Conservation (phyloP, 2,113 vertebrate genomes). For the Labeo rohita region DNA sequence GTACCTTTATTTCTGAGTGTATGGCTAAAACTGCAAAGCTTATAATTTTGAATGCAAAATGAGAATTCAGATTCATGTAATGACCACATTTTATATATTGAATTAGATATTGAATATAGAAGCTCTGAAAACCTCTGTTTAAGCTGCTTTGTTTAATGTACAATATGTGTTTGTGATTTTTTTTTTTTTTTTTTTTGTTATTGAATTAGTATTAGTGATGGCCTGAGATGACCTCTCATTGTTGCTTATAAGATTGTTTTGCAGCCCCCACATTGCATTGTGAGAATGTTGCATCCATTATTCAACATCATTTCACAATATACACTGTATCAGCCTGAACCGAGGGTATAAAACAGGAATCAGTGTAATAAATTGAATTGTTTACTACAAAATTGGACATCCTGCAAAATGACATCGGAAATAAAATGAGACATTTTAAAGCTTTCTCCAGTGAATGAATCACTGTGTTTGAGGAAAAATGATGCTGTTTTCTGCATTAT, state of each 20-base stretch:
- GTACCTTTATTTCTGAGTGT: too few species aligned
- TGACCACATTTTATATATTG: neutral
- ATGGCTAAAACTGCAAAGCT: neutral
- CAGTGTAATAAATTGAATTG: neutral
- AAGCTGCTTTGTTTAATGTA: neutral
- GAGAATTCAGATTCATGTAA: neutral
- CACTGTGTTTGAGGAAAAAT: neutral
- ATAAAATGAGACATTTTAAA: neutral
- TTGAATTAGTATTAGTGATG: neutral
- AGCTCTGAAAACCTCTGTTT: neutral
- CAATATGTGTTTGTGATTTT: neutral
- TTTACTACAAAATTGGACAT: neutral
- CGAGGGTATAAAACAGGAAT: neutral
- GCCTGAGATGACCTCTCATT: neutral
- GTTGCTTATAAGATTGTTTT: neutral
- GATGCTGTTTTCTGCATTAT: neutral
- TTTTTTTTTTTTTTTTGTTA: neutral
- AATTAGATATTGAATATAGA: neutral
- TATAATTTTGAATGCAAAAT: neutral
- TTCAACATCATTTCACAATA: neutral
- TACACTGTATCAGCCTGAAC: neutral
- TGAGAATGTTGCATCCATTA: neutral
- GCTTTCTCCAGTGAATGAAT: neutral
- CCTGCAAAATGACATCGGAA: neutral
- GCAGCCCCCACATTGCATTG: neutral